Percentiles rank a stretch among this genome's conserved stretches.
Evolutionary conservation across 1,140 invertebrate genomes (phyloP).

Genomic region (Neodiprion lecontei): DNA sequence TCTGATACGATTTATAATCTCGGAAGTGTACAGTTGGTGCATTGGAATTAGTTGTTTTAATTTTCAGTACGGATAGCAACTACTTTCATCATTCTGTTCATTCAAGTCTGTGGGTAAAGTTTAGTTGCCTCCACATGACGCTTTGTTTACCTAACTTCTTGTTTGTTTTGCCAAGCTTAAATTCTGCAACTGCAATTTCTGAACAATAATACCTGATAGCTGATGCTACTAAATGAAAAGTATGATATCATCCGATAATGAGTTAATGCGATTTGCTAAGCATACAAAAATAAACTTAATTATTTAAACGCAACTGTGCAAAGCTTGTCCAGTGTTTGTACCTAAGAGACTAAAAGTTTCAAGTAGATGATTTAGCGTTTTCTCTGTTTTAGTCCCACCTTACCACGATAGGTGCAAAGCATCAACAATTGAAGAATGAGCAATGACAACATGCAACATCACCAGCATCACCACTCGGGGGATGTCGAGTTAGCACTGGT

Average conservation of each 20-base stretch:
- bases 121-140: background rate
- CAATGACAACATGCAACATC: slow-evolving; percentile 38
- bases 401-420: slow-evolving; percentile 21
- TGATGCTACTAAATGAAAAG: no score
- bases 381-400: slow-evolving; percentile 25
- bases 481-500: slow-evolving; percentile 37
- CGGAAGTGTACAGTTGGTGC: no score
- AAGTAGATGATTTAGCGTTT: slow-evolving; percentile 6
- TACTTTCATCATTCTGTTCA: background rate
- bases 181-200: no score
- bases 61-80: background rate
- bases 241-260: no score
- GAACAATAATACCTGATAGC: no score
- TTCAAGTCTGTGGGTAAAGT: background rate
- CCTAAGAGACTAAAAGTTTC: slow-evolving; percentile 20
- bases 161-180: no score
- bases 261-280: slow-evolving; percentile 11
- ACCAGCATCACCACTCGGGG: slow-evolving; percentile 30
- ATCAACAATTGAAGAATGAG: slow-evolving; percentile 41
- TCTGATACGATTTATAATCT: no score
- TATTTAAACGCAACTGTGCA: background rate
- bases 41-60: no score
- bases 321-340: background rate
- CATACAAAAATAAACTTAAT: slow-evolving; percentile 27
- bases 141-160: background rate